A percentile compares a stretch with the other conserved stretches of the same genome.
Evolutionary conservation across 2,113 vertebrate genomes (phyloP).

Genomic region (Eulemur rufifrons): DNA sequence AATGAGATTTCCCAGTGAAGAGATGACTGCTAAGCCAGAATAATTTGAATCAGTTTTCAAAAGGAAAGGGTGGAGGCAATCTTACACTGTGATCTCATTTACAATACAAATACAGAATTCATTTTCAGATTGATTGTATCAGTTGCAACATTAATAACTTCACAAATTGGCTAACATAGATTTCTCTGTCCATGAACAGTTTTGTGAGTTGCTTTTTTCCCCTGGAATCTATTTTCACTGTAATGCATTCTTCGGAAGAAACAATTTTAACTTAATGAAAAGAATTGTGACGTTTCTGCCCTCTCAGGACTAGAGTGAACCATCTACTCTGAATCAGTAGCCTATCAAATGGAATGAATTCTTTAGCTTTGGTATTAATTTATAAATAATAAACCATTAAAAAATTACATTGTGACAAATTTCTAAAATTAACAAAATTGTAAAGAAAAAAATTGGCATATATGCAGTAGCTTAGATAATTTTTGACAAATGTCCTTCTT

Average conservation of each 20-base stretch:
- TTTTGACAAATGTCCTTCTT: neutral
- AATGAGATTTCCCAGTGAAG: conserved; percentile 13
- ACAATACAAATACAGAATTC: conserved; percentile 43
- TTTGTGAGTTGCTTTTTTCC: neutral
- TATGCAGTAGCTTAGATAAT: neutral
- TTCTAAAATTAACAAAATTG: neutral
- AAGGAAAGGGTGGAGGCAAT: neutral
- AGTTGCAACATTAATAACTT: conserved; percentile 57
- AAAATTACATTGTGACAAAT: neutral
- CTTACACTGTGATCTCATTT: conserved; percentile 36
- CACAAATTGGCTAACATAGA: neutral
- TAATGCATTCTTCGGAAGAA: conserved; percentile 7
- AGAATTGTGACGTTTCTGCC: neutral
- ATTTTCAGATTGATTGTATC: conserved; percentile 42
- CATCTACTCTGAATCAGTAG: neutral
- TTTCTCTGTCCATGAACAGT: neutral
- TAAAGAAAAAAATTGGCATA: neutral
- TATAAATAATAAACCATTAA: neutral
- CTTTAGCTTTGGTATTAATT: neutral
- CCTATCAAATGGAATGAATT: neutral
- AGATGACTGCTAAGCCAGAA: conserved; percentile 10
- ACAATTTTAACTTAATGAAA: conserved; percentile 39
- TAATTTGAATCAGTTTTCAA: conserved; percentile 28
- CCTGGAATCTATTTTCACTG: neutral
- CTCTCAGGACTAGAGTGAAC: neutral